Conservation (phyloP, 2,888 invertebrate genomes). For the Tetragonisca angustula region DNA sequence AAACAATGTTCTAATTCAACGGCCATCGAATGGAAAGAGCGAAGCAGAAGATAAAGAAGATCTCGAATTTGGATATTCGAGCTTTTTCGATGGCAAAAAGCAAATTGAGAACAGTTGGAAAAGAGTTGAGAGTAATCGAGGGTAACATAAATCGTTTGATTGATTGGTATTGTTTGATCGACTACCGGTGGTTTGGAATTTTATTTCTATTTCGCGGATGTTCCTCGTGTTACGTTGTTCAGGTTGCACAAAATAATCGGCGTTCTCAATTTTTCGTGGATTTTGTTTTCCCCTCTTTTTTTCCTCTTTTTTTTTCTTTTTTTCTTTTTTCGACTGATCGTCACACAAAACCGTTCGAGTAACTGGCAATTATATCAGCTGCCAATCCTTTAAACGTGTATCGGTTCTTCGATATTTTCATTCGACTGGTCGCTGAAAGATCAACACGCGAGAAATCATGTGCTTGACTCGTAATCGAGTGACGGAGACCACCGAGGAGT, state of each 20-base stretch:
- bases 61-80: not conserved
- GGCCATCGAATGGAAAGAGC: not conserved
- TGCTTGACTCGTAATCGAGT: not conserved
- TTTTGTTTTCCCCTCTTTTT: not conserved
- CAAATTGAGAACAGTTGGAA: not conserved
- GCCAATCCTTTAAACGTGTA: not conserved
- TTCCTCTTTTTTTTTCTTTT: no score
- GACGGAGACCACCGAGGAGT: constrained; percentile 1
- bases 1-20: no score
- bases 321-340: not conserved
- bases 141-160: not conserved
- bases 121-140: not conserved
- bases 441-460: not conserved
- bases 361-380: not conserved
- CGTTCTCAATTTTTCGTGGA: not conserved
- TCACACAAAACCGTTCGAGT: not conserved
- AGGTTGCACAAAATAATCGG: not conserved
- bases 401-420: not conserved
- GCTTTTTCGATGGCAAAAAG: not conserved
- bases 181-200: not conserved
- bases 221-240: not conserved
- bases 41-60: not conserved
- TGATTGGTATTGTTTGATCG: constrained; percentile 2
- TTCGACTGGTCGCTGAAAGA: not conserved
- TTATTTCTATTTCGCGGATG: not conserved